These are phyloP conservation scores for Holacanthus passer DNA, from an alignment of 2,113 vertebrate species.

Conservation along the genomic window DNA sequence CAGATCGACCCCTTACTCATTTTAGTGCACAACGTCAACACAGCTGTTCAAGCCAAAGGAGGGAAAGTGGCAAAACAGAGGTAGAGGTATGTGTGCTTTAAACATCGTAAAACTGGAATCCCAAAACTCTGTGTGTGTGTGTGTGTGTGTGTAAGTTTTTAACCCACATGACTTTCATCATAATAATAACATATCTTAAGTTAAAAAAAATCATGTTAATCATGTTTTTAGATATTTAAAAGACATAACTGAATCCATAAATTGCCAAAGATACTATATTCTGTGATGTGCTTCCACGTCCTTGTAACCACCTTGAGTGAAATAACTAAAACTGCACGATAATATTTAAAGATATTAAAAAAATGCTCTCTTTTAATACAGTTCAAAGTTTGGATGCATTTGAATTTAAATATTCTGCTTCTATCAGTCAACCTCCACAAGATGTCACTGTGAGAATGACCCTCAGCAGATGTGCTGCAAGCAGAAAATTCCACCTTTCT, in stretches of 20 bases:
- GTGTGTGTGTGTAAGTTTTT: background rate
- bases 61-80: background rate
- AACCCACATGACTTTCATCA: background rate
- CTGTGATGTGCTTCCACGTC: background rate
- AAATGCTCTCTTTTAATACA: background rate
- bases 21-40: background rate
- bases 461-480: slow-evolving; percentile 10
- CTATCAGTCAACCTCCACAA: slow-evolving; percentile 47
- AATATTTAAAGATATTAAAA: background rate
- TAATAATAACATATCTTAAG: too few species aligned
- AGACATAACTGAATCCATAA: background rate
- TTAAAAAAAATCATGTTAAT: background rate
- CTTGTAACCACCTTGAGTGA: background rate
- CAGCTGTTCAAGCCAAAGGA: slow-evolving; percentile 23
- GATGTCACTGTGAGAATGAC: slow-evolving; percentile 59
- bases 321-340: background rate
- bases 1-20: background rate
- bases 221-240: background rate
- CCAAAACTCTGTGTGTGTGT: background rate
- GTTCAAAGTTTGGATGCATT: background rate
- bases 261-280: background rate
- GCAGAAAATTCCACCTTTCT: background rate
- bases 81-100: background rate
- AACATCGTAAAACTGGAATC: slow-evolving; percentile 5
- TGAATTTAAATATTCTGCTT: background rate